phyloP scores from a whole-genome alignment of 2,113 vertebrate species.

The Triplophysa dalaica region DNA sequence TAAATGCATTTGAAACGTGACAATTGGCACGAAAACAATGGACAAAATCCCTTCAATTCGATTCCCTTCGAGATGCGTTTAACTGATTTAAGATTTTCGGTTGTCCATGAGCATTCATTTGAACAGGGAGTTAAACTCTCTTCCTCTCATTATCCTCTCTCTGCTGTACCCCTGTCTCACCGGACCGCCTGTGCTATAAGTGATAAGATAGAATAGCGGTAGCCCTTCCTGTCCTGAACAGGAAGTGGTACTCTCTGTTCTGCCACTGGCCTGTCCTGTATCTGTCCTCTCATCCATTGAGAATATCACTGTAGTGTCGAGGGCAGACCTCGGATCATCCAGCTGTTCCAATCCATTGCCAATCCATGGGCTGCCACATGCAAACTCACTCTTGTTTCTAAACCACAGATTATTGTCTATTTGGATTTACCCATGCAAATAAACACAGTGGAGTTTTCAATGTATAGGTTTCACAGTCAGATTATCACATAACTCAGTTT shows the following conservation, averaged over 20 bases:
- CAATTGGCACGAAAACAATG: background rate
- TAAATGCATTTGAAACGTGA: background rate
- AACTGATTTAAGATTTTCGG: background rate
- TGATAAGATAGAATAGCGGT: slow-evolving; percentile 72
- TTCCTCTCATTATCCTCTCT: slow-evolving; percentile 45
- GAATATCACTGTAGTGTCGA: slow-evolving; percentile 32
- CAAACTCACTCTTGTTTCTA: background rate
- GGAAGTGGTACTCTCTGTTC: slow-evolving; percentile 64
- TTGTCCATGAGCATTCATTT: slow-evolving; percentile 2
- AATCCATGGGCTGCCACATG: background rate
- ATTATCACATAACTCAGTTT: background rate
- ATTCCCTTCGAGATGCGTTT: background rate
- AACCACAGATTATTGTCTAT: too few species aligned
- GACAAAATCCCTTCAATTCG: background rate
- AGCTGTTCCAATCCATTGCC: background rate
- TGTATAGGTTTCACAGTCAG: too few species aligned
- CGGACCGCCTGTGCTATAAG: slow-evolving; percentile 63
- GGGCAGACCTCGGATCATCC: background rate
- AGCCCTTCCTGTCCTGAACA: slow-evolving; percentile 72
- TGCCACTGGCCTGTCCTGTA: slow-evolving; percentile 46
- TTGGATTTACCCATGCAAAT: too few species aligned
- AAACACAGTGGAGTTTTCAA: too few species aligned
- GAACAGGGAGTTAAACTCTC: slow-evolving; percentile 18
- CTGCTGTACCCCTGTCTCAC: slow-evolving; percentile 43
- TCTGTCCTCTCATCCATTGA: slow-evolving; percentile 45